A percentile compares a stretch with the other conserved stretches of the same genome.
Evolutionary conservation across 2,113 vertebrate species (phyloP).

Genomic region (Origma solitaria): DNA sequence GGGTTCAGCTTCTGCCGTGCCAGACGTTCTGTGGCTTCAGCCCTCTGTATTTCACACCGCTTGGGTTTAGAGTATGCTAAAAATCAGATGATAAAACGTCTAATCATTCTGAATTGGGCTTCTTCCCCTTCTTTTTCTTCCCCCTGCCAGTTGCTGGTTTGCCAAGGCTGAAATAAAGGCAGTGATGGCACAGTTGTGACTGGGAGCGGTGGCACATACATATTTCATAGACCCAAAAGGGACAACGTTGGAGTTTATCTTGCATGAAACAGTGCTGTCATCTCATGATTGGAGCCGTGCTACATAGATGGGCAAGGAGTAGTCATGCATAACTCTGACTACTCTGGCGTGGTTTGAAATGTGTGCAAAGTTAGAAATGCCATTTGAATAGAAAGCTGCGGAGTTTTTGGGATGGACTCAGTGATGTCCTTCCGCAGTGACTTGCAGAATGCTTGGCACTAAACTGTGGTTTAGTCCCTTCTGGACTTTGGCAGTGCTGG

Average conservation of each 20-base stretch:
- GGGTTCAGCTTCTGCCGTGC: not conserved
- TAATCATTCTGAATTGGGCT: not conserved
- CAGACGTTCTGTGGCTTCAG: accelerated
- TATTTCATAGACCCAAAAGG: not conserved
- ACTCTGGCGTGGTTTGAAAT: not conserved
- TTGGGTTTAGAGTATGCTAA: not conserved
- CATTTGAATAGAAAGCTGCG: not conserved
- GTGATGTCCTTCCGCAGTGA: not conserved
- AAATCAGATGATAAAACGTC: not conserved
- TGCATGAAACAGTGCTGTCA: not conserved
- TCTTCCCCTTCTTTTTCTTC: not conserved
- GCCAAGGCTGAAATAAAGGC: not conserved
- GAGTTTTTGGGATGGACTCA: not conserved
- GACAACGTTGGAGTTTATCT: not conserved
- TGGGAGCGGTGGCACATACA: not conserved
- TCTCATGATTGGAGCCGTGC: not conserved
- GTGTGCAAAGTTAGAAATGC: not conserved
- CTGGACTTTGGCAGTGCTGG: not conserved
- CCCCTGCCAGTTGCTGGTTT: not conserved
- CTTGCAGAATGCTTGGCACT: not conserved
- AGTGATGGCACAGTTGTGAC: not conserved
- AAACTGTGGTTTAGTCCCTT: not conserved
- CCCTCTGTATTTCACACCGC: not conserved
- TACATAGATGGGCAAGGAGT: not conserved
- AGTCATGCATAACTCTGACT: not conserved